Evolutionary conservation across 2,113 vertebrate genomes (phyloP).

Genomic region (Clarias macrocephalus): DNA sequence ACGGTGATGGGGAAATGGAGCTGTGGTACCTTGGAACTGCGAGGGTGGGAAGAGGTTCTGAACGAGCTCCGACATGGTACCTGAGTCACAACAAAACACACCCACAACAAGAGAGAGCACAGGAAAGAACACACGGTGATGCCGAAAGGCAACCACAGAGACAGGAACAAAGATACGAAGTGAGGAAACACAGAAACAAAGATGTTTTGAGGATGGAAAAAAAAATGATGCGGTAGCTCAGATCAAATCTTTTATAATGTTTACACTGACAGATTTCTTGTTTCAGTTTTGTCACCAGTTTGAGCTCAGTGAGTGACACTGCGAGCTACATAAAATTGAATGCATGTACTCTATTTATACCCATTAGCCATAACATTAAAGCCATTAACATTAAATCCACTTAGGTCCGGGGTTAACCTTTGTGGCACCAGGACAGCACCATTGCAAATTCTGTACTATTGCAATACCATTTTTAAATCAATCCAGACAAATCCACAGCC

Average conservation of each 20-base stretch:
- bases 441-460: too few species aligned
- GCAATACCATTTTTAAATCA: neutral
- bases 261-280: neutral
- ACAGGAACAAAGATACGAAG: neutral
- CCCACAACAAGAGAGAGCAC: constrained; percentile 58
- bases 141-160: constrained; percentile 4
- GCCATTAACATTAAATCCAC: too few species aligned
- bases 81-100: constrained; percentile 73
- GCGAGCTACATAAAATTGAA: neutral
- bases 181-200: neutral
- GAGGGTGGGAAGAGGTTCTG: constrained; percentile 82
- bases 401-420: too few species aligned
- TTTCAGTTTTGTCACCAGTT: neutral
- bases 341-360: too few species aligned
- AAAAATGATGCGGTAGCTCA: neutral
- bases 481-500: neutral
- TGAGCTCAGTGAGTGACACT: neutral
- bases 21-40: constrained; percentile 78
- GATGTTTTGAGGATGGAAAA: neutral
- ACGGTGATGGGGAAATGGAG: constrained; percentile 20
- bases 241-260: neutral
- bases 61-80: constrained; percentile 83
- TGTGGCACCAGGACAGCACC: too few species aligned
- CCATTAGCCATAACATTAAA: neutral
- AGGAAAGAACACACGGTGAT: constrained; percentile 9